Conservation (phyloP, 2,113 vertebrate genomes). For the Lota lota region DNA sequence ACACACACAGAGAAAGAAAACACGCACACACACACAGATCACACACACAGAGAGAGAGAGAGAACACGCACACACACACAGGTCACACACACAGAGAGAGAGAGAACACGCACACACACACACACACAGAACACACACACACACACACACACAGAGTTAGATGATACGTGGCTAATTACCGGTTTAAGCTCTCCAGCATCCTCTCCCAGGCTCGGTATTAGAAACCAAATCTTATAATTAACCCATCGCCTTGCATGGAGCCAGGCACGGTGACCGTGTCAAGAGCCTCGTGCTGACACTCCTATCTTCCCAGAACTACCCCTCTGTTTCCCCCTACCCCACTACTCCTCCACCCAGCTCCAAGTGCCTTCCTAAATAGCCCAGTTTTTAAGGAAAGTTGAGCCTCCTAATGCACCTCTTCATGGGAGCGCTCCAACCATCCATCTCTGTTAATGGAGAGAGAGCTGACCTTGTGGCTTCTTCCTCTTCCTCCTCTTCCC, state of each 20-base stretch:
- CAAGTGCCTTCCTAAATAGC: constrained; percentile 42
- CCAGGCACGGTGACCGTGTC: constrained; percentile 66
- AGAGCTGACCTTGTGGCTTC: constrained; percentile 46
- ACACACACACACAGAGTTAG: too few relatives aligned
- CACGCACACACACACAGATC: neutral
- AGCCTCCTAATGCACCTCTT: constrained; percentile 49
- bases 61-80: too few relatives aligned
- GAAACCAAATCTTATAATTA: constrained; percentile 77
- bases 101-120: neutral
- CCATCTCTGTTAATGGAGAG: constrained; percentile 31
- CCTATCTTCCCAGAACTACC: constrained; percentile 62
- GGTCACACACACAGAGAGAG: too few relatives aligned
- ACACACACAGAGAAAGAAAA: neutral
- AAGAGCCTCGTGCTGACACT: constrained; percentile 60
- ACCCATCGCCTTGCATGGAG: constrained; percentile 71
- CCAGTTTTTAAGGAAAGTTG: constrained; percentile 48
- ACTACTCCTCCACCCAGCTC: constrained; percentile 32
- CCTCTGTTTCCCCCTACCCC: constrained; percentile 39
- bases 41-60: too few relatives aligned
- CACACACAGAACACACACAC: neutral
- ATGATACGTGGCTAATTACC: constrained; percentile 72
- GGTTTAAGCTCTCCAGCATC: constrained; percentile 62
- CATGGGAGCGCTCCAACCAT: constrained; percentile 1
- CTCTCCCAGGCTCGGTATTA: constrained; percentile 67
- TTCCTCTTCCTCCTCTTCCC: too few relatives aligned